Evolutionary conservation across 1,140 invertebrate species (phyloP).

Genomic region (Choristoneura fumiferana): DNA sequence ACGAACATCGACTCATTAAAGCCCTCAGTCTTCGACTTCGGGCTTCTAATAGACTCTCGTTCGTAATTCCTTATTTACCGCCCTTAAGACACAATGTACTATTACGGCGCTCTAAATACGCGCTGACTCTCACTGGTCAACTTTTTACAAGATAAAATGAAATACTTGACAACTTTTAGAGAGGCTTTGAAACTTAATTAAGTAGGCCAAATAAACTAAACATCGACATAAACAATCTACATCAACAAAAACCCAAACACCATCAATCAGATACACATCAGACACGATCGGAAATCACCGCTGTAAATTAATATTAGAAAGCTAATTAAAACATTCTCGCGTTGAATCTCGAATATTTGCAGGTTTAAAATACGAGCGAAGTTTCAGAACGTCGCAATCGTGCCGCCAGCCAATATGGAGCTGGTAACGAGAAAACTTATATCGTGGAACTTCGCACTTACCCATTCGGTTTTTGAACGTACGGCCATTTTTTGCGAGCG

Average conservation of each 20-base stretch:
- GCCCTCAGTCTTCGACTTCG: too few species aligned
- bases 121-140: too few species aligned
- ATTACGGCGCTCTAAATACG: too few species aligned
- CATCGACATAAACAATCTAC: too few species aligned
- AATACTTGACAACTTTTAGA: too few species aligned
- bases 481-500: constrained; percentile 18
- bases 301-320: constrained; percentile 24
- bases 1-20: too few species aligned
- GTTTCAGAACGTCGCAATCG: constrained; percentile 23
- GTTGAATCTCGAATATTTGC: constrained; percentile 11
- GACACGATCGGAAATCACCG: not conserved
- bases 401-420: constrained; percentile 31
- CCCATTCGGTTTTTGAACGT: constrained; percentile 25
- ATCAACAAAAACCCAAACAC: not conserved
- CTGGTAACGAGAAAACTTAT: constrained; percentile 37
- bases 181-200: too few species aligned
- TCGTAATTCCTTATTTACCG: too few species aligned
- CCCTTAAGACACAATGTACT: too few species aligned
- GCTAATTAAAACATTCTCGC: constrained; percentile 29
- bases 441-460: constrained; percentile 25
- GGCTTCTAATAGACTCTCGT: too few species aligned
- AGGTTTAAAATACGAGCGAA: constrained; percentile 38
- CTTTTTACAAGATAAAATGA: too few species aligned
- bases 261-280: constrained; percentile 4
- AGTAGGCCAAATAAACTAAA: too few species aligned